Conservation (phyloP, 2,797 vertebrate genomes). For the Pseudopleuronectes americanus region DNA sequence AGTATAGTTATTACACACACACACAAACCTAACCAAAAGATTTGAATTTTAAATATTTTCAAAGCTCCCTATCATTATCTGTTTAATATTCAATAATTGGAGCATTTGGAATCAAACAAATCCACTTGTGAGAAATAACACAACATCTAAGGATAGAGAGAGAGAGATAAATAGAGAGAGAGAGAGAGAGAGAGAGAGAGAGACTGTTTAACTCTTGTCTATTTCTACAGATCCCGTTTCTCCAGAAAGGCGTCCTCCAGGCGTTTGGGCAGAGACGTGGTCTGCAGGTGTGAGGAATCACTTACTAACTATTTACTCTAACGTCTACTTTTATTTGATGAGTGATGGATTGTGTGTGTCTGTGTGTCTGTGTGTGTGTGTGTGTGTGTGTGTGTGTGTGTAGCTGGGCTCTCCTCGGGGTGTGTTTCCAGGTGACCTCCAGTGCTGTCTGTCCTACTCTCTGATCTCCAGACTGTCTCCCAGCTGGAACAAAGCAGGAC, state of each 20-base stretch:
- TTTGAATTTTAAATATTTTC: too few species aligned
- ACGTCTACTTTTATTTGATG: neutral
- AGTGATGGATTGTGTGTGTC: neutral
- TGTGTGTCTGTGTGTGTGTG: slow-evolving; percentile 6
- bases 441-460: slow-evolving; percentile 89
- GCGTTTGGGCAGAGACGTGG: slow-evolving; percentile 76
- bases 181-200: neutral
- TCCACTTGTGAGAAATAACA: too few species aligned
- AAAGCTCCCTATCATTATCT: too few species aligned
- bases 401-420: slow-evolving; percentile 73
- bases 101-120: too few species aligned
- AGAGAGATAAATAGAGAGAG: too few species aligned
- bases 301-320: too few species aligned
- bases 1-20: neutral
- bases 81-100: too few species aligned
- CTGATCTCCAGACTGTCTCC: slow-evolving; percentile 86
- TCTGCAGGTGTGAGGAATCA: slow-evolving; percentile 83
- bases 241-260: slow-evolving; percentile 85
- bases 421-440: slow-evolving; percentile 85
- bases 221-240: slow-evolving; percentile 83
- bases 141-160: neutral
- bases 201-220: neutral
- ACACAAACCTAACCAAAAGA: too few species aligned
- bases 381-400: slow-evolving; percentile 45
- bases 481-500: slow-evolving; percentile 90